These are phyloP conservation scores for Bryconaethiops microstoma DNA, from an alignment of 2,797 vertebrate species.

Conservation along the genomic window DNA sequence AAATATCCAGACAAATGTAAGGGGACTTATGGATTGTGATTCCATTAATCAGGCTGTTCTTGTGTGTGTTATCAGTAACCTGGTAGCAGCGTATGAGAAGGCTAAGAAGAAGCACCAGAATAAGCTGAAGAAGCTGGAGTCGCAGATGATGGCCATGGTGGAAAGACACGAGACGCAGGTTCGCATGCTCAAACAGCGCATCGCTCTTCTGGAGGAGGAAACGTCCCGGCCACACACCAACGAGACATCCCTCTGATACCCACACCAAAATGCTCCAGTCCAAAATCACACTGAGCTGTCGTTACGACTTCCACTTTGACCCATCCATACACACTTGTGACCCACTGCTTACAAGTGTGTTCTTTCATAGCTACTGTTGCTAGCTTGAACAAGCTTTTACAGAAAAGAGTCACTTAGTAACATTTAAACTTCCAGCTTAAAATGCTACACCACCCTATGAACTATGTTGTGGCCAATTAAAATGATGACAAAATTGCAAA, in stretches of 20 bases:
- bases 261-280: neutral
- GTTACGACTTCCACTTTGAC: neutral
- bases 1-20: too few relatives aligned
- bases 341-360: neutral
- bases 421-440: too few relatives aligned
- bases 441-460: too few relatives aligned
- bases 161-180: slow-evolving; percentile 89
- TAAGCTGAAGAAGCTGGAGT: slow-evolving; percentile 88
- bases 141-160: slow-evolving; percentile 92
- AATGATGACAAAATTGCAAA: too few relatives aligned
- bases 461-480: too few relatives aligned
- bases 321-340: too few relatives aligned
- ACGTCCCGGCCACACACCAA: slow-evolving; percentile 86
- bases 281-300: neutral
- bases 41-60: neutral
- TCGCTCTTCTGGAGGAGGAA: slow-evolving; percentile 87
- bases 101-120: slow-evolving; percentile 90
- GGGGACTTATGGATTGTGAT: neutral
- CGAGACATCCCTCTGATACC: slow-evolving; percentile 83
- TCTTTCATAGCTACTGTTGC: neutral
- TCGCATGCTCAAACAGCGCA: slow-evolving; percentile 87
- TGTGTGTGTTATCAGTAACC: slow-evolving; percentile 75
- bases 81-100: slow-evolving; percentile 90
- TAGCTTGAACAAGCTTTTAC: neutral
- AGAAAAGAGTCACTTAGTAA: neutral